A percentile compares a stretch with the other conserved stretches of the same genome.
Evolutionary conservation across 2,797 vertebrate species (phyloP).

Genomic region (Brotula barbata): DNA sequence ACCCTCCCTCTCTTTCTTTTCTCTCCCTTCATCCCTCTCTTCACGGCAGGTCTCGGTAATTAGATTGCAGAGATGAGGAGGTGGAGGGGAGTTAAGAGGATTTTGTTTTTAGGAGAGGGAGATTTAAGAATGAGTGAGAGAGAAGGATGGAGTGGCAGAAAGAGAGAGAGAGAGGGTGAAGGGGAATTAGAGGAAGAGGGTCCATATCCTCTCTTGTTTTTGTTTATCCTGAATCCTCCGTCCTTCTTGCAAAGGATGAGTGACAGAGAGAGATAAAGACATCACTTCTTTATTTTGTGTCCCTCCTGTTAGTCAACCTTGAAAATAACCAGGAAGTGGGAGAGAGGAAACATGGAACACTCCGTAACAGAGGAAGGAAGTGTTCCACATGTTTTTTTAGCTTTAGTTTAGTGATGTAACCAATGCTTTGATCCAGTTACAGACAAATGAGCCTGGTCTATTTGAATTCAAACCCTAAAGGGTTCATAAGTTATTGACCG

Average conservation of each 20-base stretch:
- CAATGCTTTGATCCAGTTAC: too few species aligned
- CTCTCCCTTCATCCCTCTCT: slow-evolving; percentile 36
- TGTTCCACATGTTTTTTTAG: background rate
- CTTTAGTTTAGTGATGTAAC: too few species aligned
- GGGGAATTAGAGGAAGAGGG: slow-evolving; percentile 48
- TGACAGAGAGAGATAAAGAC: slow-evolving; percentile 46
- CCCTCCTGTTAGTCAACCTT: slow-evolving; percentile 37
- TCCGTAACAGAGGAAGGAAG: background rate
- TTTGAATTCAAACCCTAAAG: too few species aligned
- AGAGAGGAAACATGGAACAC: background rate
- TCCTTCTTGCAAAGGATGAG: slow-evolving; percentile 48
- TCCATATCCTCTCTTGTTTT: slow-evolving; percentile 45
- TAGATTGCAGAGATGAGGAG: slow-evolving; percentile 70
- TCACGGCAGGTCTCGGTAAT: slow-evolving; percentile 65
- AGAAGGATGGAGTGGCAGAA: slow-evolving; percentile 30
- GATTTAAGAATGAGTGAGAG: slow-evolving; percentile 60
- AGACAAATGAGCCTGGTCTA: too few species aligned
- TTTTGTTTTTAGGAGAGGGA: slow-evolving; percentile 65
- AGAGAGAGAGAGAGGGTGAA: slow-evolving; percentile 16
- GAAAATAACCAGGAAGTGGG: background rate
- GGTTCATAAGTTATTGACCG: too few species aligned
- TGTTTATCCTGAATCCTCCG: slow-evolving; percentile 52
- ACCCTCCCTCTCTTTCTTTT: background rate
- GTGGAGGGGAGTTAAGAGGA: slow-evolving; percentile 70
- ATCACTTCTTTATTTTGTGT: slow-evolving; percentile 15